Conservation (phyloP, 2,888 invertebrate species). For the Ennomos fuscantarius region DNA sequence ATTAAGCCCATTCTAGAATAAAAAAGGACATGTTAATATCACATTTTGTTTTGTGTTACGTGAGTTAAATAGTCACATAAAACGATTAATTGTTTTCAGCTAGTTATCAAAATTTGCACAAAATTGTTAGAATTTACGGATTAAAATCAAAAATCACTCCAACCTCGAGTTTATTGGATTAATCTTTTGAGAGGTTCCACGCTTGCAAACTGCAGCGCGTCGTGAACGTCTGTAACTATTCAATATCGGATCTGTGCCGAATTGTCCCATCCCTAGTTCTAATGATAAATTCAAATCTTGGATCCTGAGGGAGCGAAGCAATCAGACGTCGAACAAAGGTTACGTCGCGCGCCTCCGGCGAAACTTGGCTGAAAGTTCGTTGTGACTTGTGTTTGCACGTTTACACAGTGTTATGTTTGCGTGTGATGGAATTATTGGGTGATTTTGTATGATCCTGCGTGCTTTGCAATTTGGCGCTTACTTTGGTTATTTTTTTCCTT, state of each 20-base stretch:
- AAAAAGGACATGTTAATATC: too few relatives aligned
- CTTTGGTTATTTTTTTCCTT: neutral
- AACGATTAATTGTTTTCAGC: too few relatives aligned
- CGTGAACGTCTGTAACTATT: too few relatives aligned
- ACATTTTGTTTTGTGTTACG: too few relatives aligned
- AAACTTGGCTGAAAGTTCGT: constrained; percentile 18
- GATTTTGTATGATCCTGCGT: constrained; percentile 9
- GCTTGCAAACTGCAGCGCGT: too few relatives aligned
- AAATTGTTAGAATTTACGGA: too few relatives aligned
- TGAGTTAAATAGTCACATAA: too few relatives aligned
- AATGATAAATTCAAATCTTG: constrained; percentile 82
- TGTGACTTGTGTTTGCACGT: constrained; percentile 9
- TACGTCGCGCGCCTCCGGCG: constrained; percentile 49
- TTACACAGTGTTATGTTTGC: constrained; percentile 13
- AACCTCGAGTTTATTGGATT: too few relatives aligned
- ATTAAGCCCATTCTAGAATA: too few relatives aligned
- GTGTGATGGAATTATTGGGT: constrained; percentile 8
- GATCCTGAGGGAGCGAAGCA: constrained; percentile 73
- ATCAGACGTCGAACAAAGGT: constrained; percentile 77
- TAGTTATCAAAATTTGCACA: too few relatives aligned
- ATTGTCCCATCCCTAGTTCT: constrained; percentile 44
- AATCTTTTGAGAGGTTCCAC: too few relatives aligned
- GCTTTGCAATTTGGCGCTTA: neutral
- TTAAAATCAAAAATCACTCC: too few relatives aligned
- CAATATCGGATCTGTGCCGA: neutral